Base-by-base conservation (phyloP, 2,888 invertebrate genomes). In the Drosophila fungiperda region DNA sequence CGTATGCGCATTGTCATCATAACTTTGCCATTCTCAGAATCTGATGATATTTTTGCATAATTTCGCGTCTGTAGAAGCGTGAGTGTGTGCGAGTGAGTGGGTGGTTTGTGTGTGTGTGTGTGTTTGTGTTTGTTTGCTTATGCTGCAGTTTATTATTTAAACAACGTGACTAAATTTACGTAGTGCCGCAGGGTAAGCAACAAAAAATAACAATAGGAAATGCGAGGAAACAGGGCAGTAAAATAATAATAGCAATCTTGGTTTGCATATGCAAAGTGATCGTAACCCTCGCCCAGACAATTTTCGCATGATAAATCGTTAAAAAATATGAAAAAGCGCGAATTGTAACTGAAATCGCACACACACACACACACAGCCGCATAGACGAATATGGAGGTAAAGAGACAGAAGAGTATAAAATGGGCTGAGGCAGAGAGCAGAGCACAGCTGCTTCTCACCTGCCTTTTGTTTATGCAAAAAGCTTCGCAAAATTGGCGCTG, bases 291-390 rank as follows among this genome's bases (percentile, higher is more conserved):
- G 75, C 76, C 73, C 80, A 74, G 80, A 89, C 87, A 83, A 86
- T 90, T 87, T 83, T 91, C 89, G 82, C 90, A 89, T 91, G 89
- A 91, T 91, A 91, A 90, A 91, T 91, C 84, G 90, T 86, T 87
- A 80, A 88, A 89, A 83, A 86, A 86, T 90, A 86, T 87, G 80
- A 81, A 78, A 78, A 74, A 80, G 78, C 80, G 77, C 83, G 85
- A 87, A 86, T 89, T 85, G 89, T 85, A 78, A 76, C 75, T 75
- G 76, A 87, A 78, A 87, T 76, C 79, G 83, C 61, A 76, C 57
- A 74, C 70, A 77, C 17, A 57, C 57, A 57, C 29, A 26, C 36
- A 45, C 11, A 54, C 15, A 69, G 60, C 0, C 38, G 36, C 7
- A 55, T 15, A 71, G 58, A 52, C 49, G 45, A 20, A 54, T 26